Conservation (phyloP, 2,888 invertebrate genomes). For the Marronus borbonicus region DNA sequence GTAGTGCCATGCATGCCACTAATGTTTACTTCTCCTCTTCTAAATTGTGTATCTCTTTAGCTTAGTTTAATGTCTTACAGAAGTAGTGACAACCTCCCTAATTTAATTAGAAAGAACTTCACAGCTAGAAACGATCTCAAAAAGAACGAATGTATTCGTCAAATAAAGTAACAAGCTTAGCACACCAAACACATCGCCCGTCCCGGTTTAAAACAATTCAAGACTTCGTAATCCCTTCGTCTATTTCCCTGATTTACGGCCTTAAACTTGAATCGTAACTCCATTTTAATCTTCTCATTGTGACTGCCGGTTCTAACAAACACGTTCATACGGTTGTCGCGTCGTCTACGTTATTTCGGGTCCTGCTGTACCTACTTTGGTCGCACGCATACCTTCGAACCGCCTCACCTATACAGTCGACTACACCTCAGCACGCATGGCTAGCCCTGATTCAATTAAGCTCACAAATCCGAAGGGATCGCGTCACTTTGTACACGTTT, state of each 20-base stretch:
- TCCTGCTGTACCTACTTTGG: background rate
- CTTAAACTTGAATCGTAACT: conserved; percentile 56
- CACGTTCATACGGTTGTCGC: conserved; percentile 34
- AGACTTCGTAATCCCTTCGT: conserved; percentile 56
- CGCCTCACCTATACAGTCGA: conserved; percentile 49
- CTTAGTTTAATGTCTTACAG: no score
- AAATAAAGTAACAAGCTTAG: no score
- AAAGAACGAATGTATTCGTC: no score
- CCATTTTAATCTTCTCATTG: conserved; percentile 57
- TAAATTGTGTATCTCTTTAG: no score
- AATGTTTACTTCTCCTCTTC: no score
- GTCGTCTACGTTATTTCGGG: background rate
- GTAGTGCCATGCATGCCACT: no score
- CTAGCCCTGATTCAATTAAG: conserved; percentile 56
- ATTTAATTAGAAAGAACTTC: no score
- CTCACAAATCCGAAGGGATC: conserved; percentile 43
- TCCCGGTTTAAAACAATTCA: conserved; percentile 10
- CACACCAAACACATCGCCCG: no score
- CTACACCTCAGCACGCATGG: conserved; percentile 52
- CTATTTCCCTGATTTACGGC: conserved; percentile 56
- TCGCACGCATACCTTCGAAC: conserved; percentile 9
- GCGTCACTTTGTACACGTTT: conserved; percentile 41
- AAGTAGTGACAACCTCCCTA: no score
- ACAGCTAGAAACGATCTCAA: no score
- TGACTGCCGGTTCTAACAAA: conserved; percentile 55